Conservation (phyloP, 2,113 vertebrate species). For the Cephalopholis sonnerati region DNA sequence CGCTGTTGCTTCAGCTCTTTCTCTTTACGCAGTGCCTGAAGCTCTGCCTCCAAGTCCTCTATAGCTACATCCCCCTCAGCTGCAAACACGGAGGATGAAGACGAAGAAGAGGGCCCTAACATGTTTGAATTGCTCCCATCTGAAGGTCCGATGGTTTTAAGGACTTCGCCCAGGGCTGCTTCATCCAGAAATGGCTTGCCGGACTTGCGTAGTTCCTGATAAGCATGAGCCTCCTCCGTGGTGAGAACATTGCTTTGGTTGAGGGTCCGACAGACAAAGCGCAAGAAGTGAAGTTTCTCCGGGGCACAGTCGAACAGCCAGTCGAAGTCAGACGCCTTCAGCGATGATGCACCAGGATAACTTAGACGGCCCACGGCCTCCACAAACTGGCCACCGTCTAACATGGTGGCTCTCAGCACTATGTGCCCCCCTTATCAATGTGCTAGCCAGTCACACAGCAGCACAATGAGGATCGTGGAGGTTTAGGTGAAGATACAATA, state of each 20-base stretch:
- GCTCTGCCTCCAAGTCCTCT: constrained; percentile 87
- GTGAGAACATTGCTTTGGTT: constrained; percentile 85
- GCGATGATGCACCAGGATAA: constrained; percentile 85
- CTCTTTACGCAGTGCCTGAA: constrained; percentile 84
- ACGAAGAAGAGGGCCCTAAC: constrained; percentile 14
- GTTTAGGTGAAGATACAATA: constrained; percentile 21
- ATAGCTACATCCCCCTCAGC: constrained; percentile 80
- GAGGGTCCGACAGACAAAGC: constrained; percentile 90
- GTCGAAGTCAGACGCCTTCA: constrained; percentile 93
- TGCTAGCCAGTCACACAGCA: constrained; percentile 25
- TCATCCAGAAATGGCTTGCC: constrained; percentile 89
- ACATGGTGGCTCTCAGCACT: constrained; percentile 66
- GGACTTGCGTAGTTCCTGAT: constrained; percentile 80
- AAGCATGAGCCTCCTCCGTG: constrained; percentile 85
- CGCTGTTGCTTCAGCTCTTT: constrained; percentile 86
- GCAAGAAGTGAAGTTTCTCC: constrained; percentile 87
- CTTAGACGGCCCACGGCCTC: constrained; percentile 87
- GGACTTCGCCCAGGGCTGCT: constrained; percentile 85
- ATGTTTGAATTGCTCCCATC: constrained; percentile 50
- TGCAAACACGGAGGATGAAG: constrained; percentile 59
- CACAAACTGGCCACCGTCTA: constrained; percentile 90
- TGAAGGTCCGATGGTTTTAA: constrained; percentile 84
- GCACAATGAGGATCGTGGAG: constrained; percentile 12
- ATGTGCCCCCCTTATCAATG: constrained; percentile 3
- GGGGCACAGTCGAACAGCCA: constrained; percentile 92